Conservation (phyloP, 2,888 invertebrate genomes). For the Hypsopygia costalis region DNA sequence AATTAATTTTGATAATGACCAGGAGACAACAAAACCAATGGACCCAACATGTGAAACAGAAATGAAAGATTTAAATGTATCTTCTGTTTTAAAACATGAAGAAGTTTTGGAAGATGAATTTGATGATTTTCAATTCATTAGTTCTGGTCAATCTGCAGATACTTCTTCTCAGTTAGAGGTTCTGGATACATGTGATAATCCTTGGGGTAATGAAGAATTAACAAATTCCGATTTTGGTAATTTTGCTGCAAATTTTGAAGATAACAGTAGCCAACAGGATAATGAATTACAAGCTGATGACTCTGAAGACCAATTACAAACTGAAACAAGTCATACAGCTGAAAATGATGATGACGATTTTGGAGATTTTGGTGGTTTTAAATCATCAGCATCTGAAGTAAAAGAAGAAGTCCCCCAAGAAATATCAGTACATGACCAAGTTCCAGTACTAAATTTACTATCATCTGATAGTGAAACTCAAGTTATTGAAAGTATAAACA, state of each 20-base stretch:
- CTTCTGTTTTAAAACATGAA: slow-evolving; percentile 8
- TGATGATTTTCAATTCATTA: slow-evolving; percentile 72
- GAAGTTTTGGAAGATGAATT: slow-evolving; percentile 44
- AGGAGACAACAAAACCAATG: background rate
- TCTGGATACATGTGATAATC: slow-evolving; percentile 33
- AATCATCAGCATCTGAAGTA: slow-evolving; percentile 40
- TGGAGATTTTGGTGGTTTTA: slow-evolving; percentile 80
- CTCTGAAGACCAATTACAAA: slow-evolving; percentile 16
- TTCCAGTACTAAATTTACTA: slow-evolving; percentile 51
- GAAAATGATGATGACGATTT: slow-evolving; percentile 70
- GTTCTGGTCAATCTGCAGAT: slow-evolving; percentile 30
- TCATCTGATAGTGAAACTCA: slow-evolving; percentile 53
- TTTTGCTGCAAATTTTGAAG: slow-evolving; percentile 61
- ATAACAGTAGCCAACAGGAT: slow-evolving; percentile 12
- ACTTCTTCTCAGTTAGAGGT: slow-evolving; percentile 23
- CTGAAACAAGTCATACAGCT: slow-evolving; percentile 13
- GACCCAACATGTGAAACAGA: background rate
- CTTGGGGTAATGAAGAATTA: slow-evolving; percentile 49
- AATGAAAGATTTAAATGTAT: background rate
- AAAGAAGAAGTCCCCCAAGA: slow-evolving; percentile 20
- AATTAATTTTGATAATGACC: background rate
- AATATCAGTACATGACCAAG: slow-evolving; percentile 25
- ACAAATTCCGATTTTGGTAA: slow-evolving; percentile 46
- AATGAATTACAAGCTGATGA: slow-evolving; percentile 11
- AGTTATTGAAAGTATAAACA: slow-evolving; percentile 57